Conservation (phyloP, 37 sponge, comb jelly and placozoan species). For the Cliona cf. orientalis region DNA sequence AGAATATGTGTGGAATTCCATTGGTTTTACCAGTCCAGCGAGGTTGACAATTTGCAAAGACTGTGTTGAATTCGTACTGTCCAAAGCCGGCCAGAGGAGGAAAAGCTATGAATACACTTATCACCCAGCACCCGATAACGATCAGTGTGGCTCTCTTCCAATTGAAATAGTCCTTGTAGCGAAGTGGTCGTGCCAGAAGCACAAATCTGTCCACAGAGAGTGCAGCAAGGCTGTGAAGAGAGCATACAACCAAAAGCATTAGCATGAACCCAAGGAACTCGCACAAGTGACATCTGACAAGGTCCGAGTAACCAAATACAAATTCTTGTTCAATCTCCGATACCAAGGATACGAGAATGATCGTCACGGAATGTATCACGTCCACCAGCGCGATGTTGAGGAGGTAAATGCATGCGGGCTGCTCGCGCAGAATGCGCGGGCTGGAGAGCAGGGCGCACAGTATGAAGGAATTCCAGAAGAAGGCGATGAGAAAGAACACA, state of each 20-base stretch:
- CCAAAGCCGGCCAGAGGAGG: slow-evolving; percentile 71
- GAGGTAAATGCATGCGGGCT: slow-evolving; percentile 70
- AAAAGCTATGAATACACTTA: slow-evolving; percentile 37
- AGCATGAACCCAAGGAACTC: slow-evolving; percentile 44
- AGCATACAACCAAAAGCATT: slow-evolving; percentile 37
- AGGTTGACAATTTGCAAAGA: slow-evolving; percentile 62
- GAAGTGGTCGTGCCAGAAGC: slow-evolving; percentile 58
- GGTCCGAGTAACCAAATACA: slow-evolving; percentile 56
- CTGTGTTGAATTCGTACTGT: slow-evolving; percentile 67
- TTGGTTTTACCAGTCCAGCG: slow-evolving; percentile 52
- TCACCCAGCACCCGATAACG: slow-evolving; percentile 30
- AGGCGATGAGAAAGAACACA: slow-evolving; percentile 55
- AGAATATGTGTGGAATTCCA: slow-evolving; percentile 31
- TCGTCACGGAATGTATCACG: slow-evolving; percentile 35
- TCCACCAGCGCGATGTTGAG: slow-evolving; percentile 58
- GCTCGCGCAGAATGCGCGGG: slow-evolving; percentile 42
- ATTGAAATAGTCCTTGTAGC: slow-evolving; percentile 55
- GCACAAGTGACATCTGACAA: slow-evolving; percentile 58
- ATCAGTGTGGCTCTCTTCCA: slow-evolving; percentile 13
- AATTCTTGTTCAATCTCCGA: slow-evolving; percentile 31
- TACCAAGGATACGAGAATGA: slow-evolving; percentile 35
- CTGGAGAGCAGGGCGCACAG: slow-evolving; percentile 26
- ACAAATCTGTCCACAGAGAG: slow-evolving; percentile 76
- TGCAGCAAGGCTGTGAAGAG: slow-evolving; percentile 61
- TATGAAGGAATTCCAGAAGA: slow-evolving; percentile 72